A percentile compares a stretch with the other conserved stretches of the same genome.
These are phyloP conservation scores for Spongia lamella DNA, from an alignment of 37 sponge, comb jelly and placozoan genomes.

Conservation along the genomic window DNA sequence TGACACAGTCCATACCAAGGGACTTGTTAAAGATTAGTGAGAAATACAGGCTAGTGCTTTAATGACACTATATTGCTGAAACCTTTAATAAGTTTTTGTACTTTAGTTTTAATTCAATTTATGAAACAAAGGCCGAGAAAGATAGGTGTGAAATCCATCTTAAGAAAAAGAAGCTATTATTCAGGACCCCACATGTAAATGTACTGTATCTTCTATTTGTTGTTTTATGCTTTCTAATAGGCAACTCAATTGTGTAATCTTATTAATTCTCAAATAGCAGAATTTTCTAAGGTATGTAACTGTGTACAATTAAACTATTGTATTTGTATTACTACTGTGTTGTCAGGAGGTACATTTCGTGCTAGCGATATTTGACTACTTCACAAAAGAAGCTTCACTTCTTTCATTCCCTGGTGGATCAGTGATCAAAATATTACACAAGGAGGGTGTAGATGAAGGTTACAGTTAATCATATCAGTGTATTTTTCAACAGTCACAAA, in stretches of 20 bases:
- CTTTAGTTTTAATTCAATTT: conserved; percentile 4
- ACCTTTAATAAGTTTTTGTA: background rate
- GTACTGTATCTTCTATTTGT: too few relatives aligned
- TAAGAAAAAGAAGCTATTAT: too few relatives aligned
- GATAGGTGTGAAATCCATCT: too few relatives aligned
- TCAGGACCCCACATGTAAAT: too few relatives aligned
- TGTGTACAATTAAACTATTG: too few relatives aligned
- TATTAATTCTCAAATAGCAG: conserved; percentile 9
- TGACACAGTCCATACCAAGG: conserved; percentile 24
- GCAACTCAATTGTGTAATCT: conserved; percentile 5
- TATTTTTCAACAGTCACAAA: background rate
- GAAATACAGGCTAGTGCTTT: conserved; percentile 17
- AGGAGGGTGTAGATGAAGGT: conserved; percentile 45
- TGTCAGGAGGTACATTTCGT: conserved; percentile 39
- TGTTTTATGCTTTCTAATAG: background rate
- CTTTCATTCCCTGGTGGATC: conserved; percentile 50
- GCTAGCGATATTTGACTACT: conserved; percentile 59
- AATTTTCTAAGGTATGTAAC: conserved; percentile 20
- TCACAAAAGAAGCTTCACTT: conserved; percentile 51
- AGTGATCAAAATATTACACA: conserved; percentile 50
- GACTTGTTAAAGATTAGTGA: conserved; percentile 12
- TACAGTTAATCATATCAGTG: background rate
- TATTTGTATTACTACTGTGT: background rate
- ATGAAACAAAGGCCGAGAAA: background rate
- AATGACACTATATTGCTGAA: background rate